Percentiles rank a stretch among this genome's conserved stretches.
These are phyloP conservation scores for Drosophila testacea DNA, from an alignment of 2,888 invertebrate species.

Conservation along the genomic window DNA sequence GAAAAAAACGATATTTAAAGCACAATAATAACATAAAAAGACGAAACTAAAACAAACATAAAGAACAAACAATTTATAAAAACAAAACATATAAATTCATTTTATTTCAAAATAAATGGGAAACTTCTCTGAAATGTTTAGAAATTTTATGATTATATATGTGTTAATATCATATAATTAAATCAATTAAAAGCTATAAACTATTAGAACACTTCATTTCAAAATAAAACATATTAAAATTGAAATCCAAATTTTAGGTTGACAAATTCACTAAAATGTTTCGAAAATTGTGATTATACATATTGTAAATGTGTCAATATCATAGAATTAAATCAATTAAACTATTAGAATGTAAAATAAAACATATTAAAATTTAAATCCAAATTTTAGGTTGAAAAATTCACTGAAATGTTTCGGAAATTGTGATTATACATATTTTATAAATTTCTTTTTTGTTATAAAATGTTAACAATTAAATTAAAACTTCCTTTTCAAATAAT, in stretches of 20 bases:
- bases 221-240: too few relatives aligned
- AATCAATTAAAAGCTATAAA: not conserved
- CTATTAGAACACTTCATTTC: too few relatives aligned
- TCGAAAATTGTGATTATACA: not conserved
- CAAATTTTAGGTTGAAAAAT: too few relatives aligned
- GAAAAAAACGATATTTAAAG: not conserved
- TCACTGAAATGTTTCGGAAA: not conserved
- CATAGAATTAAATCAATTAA: too few relatives aligned
- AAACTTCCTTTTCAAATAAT: too few relatives aligned
- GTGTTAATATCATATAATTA: not conserved
- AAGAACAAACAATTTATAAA: not conserved
- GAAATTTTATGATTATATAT: not conserved
- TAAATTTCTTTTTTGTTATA: not conserved
- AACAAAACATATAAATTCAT: not conserved
- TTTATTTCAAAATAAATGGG: not conserved
- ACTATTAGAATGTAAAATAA: too few relatives aligned
- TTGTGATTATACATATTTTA: not conserved
- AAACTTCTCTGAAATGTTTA: not conserved
- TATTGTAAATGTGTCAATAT: too few relatives aligned
- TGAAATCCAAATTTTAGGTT: too few relatives aligned
- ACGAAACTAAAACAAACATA: not conserved
- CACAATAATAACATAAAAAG: not conserved
- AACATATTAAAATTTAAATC: too few relatives aligned
- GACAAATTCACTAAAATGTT: not conserved
- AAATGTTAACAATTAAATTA: too few relatives aligned